Evolutionary conservation across 1,140 invertebrate genomes (phyloP).

Genomic region (Drosophila miranda): DNA sequence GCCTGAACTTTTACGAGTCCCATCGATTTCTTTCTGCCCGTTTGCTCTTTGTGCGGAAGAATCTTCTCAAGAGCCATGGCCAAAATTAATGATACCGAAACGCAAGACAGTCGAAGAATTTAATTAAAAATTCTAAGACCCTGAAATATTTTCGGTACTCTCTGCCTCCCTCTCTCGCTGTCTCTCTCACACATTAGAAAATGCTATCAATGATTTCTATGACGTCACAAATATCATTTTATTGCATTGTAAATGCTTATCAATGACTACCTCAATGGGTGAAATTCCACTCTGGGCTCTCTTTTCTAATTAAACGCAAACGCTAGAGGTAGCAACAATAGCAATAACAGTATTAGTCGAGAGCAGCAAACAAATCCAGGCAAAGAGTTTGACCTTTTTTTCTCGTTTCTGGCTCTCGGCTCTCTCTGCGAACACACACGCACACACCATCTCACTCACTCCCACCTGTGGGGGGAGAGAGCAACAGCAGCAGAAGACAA

Average conservation of each 20-base stretch:
- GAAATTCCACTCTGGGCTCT: constrained; percentile 36
- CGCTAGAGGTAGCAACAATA: constrained; percentile 22
- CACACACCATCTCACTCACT: constrained; percentile 3
- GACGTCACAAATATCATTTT: background rate
- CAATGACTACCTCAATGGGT: constrained; percentile 46
- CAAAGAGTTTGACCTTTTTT: constrained; percentile 71
- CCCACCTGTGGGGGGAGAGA: constrained; percentile 28
- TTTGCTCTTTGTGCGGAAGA: background rate
- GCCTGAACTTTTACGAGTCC: constrained; percentile 53
- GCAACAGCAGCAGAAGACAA: constrained; percentile 13
- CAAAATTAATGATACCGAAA: constrained; percentile 49
- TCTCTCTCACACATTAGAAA: background rate
- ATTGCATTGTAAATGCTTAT: background rate
- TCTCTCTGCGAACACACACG: constrained; percentile 6
- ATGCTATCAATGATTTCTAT: constrained; percentile 16
- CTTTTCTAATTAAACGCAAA: constrained; percentile 65
- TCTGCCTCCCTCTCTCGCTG: background rate
- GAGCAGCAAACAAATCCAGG: constrained; percentile 62
- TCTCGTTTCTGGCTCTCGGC: constrained; percentile 3
- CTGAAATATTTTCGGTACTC: constrained; percentile 10
- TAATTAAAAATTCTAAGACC: constrained; percentile 45
- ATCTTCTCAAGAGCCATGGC: background rate
- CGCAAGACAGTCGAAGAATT: constrained; percentile 17
- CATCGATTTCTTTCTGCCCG: constrained; percentile 55
- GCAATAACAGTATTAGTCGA: constrained; percentile 55